A percentile compares a stretch with the other conserved stretches of the same genome.
Evolutionary conservation across 2,888 invertebrate genomes (phyloP).

Genomic region (Cactoblastis cactorum): DNA sequence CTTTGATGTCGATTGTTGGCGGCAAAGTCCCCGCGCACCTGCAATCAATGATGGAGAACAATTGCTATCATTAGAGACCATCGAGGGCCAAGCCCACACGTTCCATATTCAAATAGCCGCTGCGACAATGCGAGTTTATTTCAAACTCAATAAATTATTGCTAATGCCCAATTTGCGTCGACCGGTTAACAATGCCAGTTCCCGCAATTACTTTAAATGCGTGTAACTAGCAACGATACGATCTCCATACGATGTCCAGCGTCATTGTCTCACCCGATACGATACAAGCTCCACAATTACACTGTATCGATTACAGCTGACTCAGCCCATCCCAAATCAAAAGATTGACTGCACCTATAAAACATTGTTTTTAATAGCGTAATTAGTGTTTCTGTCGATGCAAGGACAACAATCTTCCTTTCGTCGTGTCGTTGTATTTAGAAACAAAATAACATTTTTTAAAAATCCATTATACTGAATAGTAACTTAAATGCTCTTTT

Average conservation of each 20-base stretch:
- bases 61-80: conserved; percentile 72
- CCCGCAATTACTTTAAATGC: conserved; percentile 78
- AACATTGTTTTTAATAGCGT: conserved; percentile 64
- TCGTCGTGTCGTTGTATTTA: conserved; percentile 21
- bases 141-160: conserved; percentile 76
- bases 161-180: conserved; percentile 79
- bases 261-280: conserved; percentile 72
- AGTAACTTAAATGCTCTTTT: background rate
- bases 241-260: conserved; percentile 56
- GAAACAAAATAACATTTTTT: conserved; percentile 13
- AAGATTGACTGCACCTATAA: conserved; percentile 66
- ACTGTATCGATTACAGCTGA: conserved; percentile 71
- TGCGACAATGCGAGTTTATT: conserved; percentile 71
- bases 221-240: conserved; percentile 74
- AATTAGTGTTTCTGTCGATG: conserved; percentile 60
- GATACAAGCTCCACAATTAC: conserved; percentile 72
- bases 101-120: conserved; percentile 72
- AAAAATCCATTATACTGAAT: conserved; percentile 27
- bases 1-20: conserved; percentile 21
- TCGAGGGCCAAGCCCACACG: conserved; percentile 60
- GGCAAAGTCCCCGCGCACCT: conserved; percentile 53
- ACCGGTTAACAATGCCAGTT: conserved; percentile 74
- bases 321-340: conserved; percentile 59
- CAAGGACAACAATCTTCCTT: conserved; percentile 44
- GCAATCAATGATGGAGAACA: conserved; percentile 72